Conservation (phyloP, 2,113 vertebrate species). For the Perccottus glenii region DNA sequence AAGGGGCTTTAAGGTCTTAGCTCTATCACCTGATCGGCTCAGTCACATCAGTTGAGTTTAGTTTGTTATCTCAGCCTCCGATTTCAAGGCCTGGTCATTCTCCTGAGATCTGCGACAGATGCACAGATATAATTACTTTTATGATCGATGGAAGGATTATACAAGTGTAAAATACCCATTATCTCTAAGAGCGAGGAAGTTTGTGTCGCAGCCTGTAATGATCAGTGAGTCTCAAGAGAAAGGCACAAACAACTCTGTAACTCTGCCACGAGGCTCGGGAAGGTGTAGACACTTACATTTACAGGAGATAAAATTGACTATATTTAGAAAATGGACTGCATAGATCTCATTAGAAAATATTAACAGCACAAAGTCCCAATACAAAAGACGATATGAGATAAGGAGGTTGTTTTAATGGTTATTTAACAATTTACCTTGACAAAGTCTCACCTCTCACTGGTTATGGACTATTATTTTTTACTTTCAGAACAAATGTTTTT, state of each 20-base stretch:
- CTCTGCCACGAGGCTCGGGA: too few relatives aligned
- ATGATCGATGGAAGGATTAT: conserved; percentile 6
- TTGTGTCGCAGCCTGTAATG: neutral
- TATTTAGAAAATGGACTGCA: too few relatives aligned
- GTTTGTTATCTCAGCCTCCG: conserved; percentile 1
- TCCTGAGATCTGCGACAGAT: neutral
- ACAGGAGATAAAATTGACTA: too few relatives aligned
- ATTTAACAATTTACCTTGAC: too few relatives aligned
- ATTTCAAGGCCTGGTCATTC: neutral
- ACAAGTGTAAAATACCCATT: conserved; percentile 6
- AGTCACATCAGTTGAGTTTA: conserved; percentile 38
- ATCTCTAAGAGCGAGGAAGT: neutral
- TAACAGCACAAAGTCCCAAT: neutral
- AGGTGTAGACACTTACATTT: too few relatives aligned
- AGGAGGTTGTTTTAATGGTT: too few relatives aligned
- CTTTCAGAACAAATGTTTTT: too few relatives aligned
- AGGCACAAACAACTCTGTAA: neutral
- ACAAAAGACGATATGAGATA: too few relatives aligned
- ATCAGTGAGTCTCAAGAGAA: neutral
- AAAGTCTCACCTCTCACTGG: too few relatives aligned
- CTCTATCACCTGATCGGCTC: conserved; percentile 31
- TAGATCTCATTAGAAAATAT: too few relatives aligned
- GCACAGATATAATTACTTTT: conserved; percentile 10
- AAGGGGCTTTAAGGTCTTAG: neutral
- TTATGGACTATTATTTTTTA: too few relatives aligned